Base-by-base conservation (phyloP, 2,888 invertebrate species). In the Quadroppia sp. region DNA sequence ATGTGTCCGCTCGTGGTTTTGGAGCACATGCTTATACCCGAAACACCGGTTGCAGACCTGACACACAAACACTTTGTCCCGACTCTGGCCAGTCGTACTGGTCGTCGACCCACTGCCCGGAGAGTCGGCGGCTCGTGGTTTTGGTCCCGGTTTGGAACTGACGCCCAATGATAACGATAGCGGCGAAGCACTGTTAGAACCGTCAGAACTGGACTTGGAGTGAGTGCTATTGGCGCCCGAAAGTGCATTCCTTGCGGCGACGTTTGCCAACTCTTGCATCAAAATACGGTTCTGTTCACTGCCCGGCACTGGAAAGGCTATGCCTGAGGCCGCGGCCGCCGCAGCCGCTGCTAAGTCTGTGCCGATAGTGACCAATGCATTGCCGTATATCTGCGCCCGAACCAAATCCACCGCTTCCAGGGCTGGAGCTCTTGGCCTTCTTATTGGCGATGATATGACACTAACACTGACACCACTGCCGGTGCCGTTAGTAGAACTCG, bases 1-100 rank as follows among this genome's bases (percentile, higher is more conserved):
- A 82, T 94, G 94, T 0, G 94, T 95, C 79, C 94, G 88, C 81
- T 94, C 94, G 83, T 94, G 94, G 82, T 94, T 94, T 83, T 94
- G 94, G 71, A 94, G 85, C 25, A 94, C 94, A 83, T 94, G 94
- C 81, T 94, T 94, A 85, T 94, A 94, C 69, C 94, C 94, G 81
- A 94, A 94, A 15, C 90, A 90, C 78, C 93, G 88, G 76, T 89
- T 89, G 84, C 94, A 94, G 67, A 91, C 87, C 73, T 89, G 89
- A 83, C 94, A 95, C 30, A 90, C 91, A 84, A 94, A 94, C 75
- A 90, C 89, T 81, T 92, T 91, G 80, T 92, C 92, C 6, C 79
- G 77, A 6, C 50, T 48, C 20, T 45, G 32, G 20, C 59, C 53
- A 13, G 61, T 64, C 11, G 75, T 71, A 71, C 75, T 75, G 23